Evolutionary conservation across 1,140 invertebrate genomes (phyloP).

Genomic region (Holcopasites calliopsidis): DNA sequence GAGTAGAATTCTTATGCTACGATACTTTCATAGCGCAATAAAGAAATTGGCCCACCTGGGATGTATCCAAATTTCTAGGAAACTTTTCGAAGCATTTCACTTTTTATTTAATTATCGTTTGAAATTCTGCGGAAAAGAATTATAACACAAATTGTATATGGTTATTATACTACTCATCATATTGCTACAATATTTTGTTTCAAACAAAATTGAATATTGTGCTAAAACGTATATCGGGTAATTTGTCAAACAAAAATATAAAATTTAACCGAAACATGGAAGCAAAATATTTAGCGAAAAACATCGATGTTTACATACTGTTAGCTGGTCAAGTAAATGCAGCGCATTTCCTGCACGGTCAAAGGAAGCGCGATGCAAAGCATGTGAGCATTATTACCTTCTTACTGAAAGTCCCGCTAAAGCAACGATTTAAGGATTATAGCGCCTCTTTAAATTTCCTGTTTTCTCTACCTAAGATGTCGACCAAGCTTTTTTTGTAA

Average conservation of each 20-base stretch:
- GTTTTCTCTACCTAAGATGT: too few relatives aligned
- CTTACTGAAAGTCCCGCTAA: constrained; percentile 5
- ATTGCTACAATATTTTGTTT: too few relatives aligned
- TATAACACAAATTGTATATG: too few relatives aligned
- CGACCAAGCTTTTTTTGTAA: too few relatives aligned
- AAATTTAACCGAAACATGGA: too few relatives aligned
- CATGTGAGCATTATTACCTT: constrained; percentile 3
- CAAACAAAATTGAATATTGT: too few relatives aligned
- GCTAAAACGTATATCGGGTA: too few relatives aligned
- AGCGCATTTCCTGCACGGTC: neutral
- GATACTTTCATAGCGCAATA: neutral
- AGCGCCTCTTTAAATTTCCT: neutral
- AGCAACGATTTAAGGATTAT: constrained; percentile 16
- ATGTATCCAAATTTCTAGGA: neutral
- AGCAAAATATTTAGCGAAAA: too few relatives aligned
- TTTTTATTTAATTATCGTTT: neutral
- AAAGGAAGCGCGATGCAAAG: neutral
- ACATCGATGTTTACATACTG: too few relatives aligned
- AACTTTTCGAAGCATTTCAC: neutral
- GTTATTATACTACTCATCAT: neutral
- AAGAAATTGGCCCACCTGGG: neutral
- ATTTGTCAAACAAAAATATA: neutral
- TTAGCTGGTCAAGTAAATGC: too few relatives aligned
- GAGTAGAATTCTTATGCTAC: constrained; percentile 8
- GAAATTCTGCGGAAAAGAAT: neutral